phyloP scores from a whole-genome alignment of 1,140 invertebrate species.

The Neodiprion fabricii region DNA sequence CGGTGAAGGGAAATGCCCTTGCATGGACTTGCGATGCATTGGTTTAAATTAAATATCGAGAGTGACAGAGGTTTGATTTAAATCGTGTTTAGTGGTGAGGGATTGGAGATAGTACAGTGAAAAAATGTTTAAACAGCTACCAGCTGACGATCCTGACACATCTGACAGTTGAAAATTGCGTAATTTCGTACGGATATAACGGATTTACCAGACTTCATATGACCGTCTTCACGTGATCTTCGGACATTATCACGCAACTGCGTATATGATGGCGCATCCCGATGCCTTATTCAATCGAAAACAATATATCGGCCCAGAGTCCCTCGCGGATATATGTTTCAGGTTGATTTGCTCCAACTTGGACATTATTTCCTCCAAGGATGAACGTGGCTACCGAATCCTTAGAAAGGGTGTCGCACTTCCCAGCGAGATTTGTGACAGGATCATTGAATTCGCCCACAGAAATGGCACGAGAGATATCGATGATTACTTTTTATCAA shows the following conservation, averaged over 20 bases:
- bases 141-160: conserved; percentile 37
- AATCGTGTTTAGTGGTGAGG: too few species aligned
- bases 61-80: too few species aligned
- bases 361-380: conserved; percentile 64
- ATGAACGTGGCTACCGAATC: conserved; percentile 46
- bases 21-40: too few species aligned
- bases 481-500: conserved; percentile 72
- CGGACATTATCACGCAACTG: not conserved
- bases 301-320: conserved; percentile 46
- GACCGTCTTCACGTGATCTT: conserved; percentile 25
- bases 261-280: conserved; percentile 44
- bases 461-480: conserved; percentile 61
- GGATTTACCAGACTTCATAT: conserved; percentile 19
- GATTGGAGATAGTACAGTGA: too few species aligned
- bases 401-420: conserved; percentile 65
- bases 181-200: conserved; percentile 22
- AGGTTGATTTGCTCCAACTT: conserved; percentile 70
- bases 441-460: conserved; percentile 69
- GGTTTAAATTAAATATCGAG: too few species aligned
- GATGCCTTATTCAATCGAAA: conserved; percentile 45
- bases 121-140: not conserved
- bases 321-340: conserved; percentile 69
- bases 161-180: conserved; percentile 40
- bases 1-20: too few species aligned
- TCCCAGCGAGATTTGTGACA: conserved; percentile 76